A percentile compares a stretch with the other conserved stretches of the same genome.
These are phyloP conservation scores for Morinoia aosen DNA, from an alignment of 2,888 invertebrate genomes.

Conservation along the genomic window DNA sequence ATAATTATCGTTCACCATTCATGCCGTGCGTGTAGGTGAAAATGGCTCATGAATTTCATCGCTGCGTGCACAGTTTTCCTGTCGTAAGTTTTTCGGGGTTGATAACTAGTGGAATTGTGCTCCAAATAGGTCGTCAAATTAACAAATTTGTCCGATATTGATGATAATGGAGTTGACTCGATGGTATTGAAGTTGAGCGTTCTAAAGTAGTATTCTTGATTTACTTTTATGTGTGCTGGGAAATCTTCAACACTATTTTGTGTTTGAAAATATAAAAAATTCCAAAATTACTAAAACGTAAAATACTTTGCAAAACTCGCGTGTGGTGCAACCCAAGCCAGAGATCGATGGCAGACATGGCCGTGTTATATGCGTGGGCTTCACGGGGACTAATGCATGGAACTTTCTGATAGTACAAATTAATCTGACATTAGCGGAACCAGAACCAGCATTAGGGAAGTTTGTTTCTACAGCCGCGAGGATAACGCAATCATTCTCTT, in stretches of 20 bases:
- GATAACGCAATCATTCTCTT: neutral
- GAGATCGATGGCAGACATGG: neutral
- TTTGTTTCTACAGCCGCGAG: neutral
- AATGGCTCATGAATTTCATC: too few species aligned
- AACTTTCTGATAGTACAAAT: neutral
- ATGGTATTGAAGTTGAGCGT: neutral
- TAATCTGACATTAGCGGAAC: neutral
- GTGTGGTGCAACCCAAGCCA: neutral
- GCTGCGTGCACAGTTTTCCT: neutral
- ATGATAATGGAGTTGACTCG: neutral
- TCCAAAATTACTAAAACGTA: neutral
- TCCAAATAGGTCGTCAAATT: neutral
- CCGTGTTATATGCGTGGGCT: too few species aligned
- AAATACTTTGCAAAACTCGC: neutral
- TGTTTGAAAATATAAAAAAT: neutral
- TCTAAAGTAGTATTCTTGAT: neutral
- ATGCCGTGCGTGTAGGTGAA: too few species aligned
- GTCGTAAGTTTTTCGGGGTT: neutral
- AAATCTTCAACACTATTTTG: neutral
- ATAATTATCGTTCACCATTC: too few species aligned
- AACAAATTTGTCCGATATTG: neutral
- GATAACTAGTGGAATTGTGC: neutral
- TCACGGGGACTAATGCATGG: too few species aligned
- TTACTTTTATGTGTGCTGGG: neutral
- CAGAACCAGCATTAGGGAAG: neutral